phyloP scores from a whole-genome alignment of 2,113 vertebrate species.

The Ictalurus punctatus region DNA sequence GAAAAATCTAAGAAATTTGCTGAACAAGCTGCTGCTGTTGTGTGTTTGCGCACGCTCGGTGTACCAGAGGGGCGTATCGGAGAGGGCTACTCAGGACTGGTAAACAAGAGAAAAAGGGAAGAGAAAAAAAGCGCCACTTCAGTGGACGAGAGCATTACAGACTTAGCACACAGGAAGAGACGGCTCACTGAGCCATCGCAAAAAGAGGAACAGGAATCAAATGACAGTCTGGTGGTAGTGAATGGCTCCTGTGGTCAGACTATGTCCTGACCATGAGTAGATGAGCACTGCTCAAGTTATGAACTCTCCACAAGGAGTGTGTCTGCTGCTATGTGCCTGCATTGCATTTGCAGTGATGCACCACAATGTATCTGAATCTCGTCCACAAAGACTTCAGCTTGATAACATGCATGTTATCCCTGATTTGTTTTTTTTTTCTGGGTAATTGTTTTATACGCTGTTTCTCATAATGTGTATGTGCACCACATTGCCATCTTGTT shows the following conservation, averaged over 20 bases:
- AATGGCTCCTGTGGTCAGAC: constrained; percentile 50
- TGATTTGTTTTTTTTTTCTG: not conserved
- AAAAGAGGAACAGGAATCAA: constrained; percentile 29
- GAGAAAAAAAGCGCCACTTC: constrained; percentile 48
- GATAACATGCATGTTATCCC: constrained; percentile 1
- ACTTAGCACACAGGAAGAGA: constrained; percentile 58
- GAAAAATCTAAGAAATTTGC: constrained; percentile 97
- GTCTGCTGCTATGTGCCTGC: constrained; percentile 5
- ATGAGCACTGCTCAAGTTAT: not conserved
- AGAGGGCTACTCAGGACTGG: constrained; percentile 73
- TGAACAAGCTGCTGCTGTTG: constrained; percentile 90
- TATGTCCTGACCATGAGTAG: not conserved
- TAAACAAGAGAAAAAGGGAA: constrained; percentile 88
- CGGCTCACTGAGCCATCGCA: constrained; percentile 19
- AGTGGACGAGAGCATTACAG: constrained; percentile 50
- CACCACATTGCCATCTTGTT: not conserved
- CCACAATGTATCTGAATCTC: not conserved
- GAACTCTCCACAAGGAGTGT: not conserved
- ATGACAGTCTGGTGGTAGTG: constrained; percentile 19
- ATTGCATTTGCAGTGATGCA: not conserved
- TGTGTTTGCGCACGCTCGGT: constrained; percentile 83
- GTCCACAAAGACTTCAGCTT: not conserved
- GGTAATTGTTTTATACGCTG: not conserved
- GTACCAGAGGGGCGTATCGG: constrained; percentile 83
- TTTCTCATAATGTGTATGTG: not conserved